Evolutionary conservation across 2,888 invertebrate genomes (phyloP).

Genomic region (Agapetus fuscipes): DNA sequence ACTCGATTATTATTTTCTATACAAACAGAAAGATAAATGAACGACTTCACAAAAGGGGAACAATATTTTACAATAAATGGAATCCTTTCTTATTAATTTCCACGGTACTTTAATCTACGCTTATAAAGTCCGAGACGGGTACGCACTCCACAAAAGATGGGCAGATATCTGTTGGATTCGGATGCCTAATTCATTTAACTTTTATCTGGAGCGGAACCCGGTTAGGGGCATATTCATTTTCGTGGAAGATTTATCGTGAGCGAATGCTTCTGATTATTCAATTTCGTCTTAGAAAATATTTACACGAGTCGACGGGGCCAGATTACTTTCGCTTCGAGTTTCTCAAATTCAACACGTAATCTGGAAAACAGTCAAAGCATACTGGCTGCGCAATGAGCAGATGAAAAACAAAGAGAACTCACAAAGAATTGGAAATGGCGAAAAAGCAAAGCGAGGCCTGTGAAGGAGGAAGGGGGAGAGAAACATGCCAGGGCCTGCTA

Average conservation of each 20-base stretch:
- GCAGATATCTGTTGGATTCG: conserved; percentile 3
- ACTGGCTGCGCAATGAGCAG: conserved; percentile 18
- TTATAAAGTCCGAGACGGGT: background rate
- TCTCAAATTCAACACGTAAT: conserved; percentile 22
- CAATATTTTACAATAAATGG: conserved; percentile 1
- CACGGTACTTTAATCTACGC: background rate
- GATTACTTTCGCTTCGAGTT: conserved; percentile 21
- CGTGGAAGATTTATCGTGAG: conserved; percentile 17
- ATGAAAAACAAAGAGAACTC: conserved; percentile 21
- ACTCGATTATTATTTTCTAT: background rate
- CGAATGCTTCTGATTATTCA: conserved; percentile 19
- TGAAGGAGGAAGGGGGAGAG: background rate
- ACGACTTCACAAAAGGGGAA: background rate
- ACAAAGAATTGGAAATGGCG: conserved; percentile 21
- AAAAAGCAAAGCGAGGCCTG: conserved; percentile 17
- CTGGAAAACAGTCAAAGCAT: conserved; percentile 18
- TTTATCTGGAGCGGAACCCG: conserved; percentile 14
- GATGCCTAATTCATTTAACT: conserved; percentile 16
- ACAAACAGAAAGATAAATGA: background rate
- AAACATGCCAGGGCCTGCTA: too few species aligned
- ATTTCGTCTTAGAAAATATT: conserved; percentile 21
- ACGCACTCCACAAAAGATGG: background rate
- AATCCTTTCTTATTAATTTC: conserved; percentile 2
- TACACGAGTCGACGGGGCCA: conserved; percentile 19
- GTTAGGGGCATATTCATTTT: conserved; percentile 13